These are phyloP conservation scores for Sandelia bainsii DNA, from an alignment of 2,797 vertebrate species.

Conservation along the genomic window DNA sequence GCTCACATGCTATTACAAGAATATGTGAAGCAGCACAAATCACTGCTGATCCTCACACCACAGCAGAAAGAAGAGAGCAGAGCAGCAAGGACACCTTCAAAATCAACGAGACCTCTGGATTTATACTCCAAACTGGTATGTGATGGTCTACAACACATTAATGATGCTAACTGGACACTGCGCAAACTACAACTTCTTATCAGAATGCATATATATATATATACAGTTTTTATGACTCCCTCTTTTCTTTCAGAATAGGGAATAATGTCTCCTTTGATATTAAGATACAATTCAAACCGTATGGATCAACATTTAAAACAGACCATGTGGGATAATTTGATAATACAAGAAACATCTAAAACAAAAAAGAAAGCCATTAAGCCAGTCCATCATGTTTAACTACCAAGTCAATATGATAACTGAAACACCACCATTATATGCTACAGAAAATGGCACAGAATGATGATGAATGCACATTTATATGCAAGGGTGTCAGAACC, in stretches of 20 bases:
- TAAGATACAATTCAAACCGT: no score
- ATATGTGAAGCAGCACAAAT: conserved; percentile 20
- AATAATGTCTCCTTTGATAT: not conserved
- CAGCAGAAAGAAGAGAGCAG: not conserved
- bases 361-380: no score
- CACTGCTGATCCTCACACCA: not conserved
- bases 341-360: no score
- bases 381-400: no score
- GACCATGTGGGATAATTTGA: no score
- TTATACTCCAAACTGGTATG: not conserved
- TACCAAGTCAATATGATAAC: not conserved
- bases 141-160: not conserved
- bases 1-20: conserved; percentile 46
- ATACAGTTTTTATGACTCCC: no score
- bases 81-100: not conserved
- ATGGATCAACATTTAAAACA: no score
- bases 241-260: not conserved
- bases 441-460: not conserved
- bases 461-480: conserved; percentile 22
- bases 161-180: not conserved
- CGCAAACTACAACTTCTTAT: not conserved
- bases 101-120: not conserved
- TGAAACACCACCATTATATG: conserved; percentile 3
- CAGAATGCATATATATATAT: not conserved
- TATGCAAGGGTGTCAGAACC: not conserved